Evolutionary conservation across 2,113 vertebrate species (phyloP).

Genomic region (Cyrtonyx montezumae): DNA sequence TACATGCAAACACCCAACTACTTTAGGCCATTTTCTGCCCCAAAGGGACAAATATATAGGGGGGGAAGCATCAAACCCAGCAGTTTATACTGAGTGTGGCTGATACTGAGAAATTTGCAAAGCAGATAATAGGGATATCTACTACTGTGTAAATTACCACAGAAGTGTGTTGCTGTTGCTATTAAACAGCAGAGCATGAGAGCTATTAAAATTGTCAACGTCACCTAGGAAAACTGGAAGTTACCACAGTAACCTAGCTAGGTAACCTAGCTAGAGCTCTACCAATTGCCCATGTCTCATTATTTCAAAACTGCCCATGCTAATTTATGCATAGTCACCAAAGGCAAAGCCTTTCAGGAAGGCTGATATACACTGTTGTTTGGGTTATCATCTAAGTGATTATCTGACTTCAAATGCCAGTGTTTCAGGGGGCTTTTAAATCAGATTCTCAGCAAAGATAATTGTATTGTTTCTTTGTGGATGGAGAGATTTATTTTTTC

Average conservation of each 20-base stretch:
- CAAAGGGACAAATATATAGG: not conserved
- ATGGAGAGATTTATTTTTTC: not conserved
- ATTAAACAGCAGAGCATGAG: not conserved
- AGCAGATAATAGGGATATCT: not conserved
- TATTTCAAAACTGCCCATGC: not conserved
- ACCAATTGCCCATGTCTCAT: not conserved
- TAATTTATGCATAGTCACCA: not conserved
- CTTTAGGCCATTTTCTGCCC: not conserved
- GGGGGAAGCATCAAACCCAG: not conserved
- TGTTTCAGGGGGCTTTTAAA: not conserved
- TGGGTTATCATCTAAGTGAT: not conserved
- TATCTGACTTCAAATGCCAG: not conserved
- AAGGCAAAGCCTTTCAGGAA: not conserved
- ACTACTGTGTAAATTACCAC: not conserved
- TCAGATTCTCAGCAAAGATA: not conserved
- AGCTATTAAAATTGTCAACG: not conserved
- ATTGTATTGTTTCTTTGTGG: not conserved
- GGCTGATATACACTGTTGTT: not conserved
- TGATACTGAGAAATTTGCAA: not conserved
- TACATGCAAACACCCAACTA: too few relatives aligned
- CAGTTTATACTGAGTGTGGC: not conserved
- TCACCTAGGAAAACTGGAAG: not conserved
- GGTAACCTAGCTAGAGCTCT: not conserved
- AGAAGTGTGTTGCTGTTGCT: not conserved
- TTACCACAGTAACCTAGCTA: not conserved